Conservation (phyloP, 2,888 invertebrate genomes). For the Gastrophysa polygoni region DNA sequence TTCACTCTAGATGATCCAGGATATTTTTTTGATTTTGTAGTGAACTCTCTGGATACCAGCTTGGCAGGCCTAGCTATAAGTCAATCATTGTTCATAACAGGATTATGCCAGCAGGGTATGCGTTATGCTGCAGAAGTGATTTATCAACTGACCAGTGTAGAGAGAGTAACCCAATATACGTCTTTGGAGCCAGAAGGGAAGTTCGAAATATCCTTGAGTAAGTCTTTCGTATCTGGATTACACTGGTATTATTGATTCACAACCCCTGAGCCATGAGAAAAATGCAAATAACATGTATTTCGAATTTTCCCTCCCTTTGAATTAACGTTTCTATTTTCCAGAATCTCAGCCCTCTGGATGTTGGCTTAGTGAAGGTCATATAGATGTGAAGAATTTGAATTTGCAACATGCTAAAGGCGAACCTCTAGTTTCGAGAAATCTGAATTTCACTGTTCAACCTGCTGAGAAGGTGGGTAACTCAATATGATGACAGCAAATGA, state of each 20-base stretch:
- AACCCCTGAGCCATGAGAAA: too few relatives aligned
- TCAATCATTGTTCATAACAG: constrained; percentile 48
- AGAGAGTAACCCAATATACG: constrained; percentile 77
- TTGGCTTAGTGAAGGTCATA: constrained; percentile 66
- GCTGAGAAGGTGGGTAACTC: constrained; percentile 74
- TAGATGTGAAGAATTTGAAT: constrained; percentile 65
- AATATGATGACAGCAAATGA: too few relatives aligned
- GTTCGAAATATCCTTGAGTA: constrained; percentile 61
- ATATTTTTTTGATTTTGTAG: too few relatives aligned
- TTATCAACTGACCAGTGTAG: constrained; percentile 79
- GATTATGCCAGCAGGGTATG: constrained; percentile 82
- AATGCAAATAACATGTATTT: too few relatives aligned
- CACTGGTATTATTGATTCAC: too few relatives aligned
- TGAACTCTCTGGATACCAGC: constrained; percentile 24
- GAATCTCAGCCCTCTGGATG: constrained; percentile 59
- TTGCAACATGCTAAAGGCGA: constrained; percentile 68
- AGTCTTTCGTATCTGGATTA: too few relatives aligned
- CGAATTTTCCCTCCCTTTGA: too few relatives aligned
- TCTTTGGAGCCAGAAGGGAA: constrained; percentile 73
- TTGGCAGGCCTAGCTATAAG: constrained; percentile 47
- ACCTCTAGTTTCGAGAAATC: constrained; percentile 70
- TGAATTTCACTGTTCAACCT: constrained; percentile 66
- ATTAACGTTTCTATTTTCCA: constrained; percentile 7
- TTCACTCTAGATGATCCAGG: background rate
- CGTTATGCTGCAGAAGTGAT: constrained; percentile 78